Conservation (phyloP, 2,888 invertebrate genomes). For the Parnassius smintheus region DNA sequence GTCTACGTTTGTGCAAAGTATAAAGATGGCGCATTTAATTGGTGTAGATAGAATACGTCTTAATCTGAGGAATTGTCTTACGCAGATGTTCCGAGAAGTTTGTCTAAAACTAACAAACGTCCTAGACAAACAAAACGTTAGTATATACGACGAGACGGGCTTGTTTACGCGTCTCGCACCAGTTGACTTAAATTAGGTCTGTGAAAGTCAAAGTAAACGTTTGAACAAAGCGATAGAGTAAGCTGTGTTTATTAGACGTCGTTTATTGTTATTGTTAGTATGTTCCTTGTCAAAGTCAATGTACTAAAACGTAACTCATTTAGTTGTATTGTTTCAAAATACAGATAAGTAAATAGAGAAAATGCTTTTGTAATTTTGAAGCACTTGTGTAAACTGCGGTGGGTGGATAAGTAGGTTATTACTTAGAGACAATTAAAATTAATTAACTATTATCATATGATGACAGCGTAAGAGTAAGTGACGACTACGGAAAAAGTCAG, state of each 20-base stretch:
- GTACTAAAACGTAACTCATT: constrained; percentile 3
- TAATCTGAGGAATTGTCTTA: constrained; percentile 20
- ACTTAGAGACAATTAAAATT: too few relatives aligned
- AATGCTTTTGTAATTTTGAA: neutral
- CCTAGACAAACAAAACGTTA: constrained; percentile 19
- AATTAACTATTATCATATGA: too few relatives aligned
- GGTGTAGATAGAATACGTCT: constrained; percentile 1
- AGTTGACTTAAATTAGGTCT: constrained; percentile 24
- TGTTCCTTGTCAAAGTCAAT: constrained; percentile 16
- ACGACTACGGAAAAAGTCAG: too few relatives aligned
- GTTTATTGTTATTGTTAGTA: constrained; percentile 19
- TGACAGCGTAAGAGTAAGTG: too few relatives aligned
- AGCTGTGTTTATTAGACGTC: constrained; percentile 18
- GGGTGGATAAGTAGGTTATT: neutral
- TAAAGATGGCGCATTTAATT: constrained; percentile 7
- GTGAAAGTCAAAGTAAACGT: constrained; percentile 16
- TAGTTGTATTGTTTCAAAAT: neutral
- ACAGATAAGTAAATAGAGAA: too few relatives aligned
- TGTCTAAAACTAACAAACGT: constrained; percentile 17
- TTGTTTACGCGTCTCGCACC: constrained; percentile 23
- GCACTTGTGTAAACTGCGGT: neutral
- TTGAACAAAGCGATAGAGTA: constrained; percentile 21
- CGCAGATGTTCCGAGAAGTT: constrained; percentile 25
- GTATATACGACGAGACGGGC: constrained; percentile 4
- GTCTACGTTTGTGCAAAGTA: too few relatives aligned